Base-by-base conservation (phyloP, 1,140 invertebrate genomes). In the Rhyzopertha dominica region DNA sequence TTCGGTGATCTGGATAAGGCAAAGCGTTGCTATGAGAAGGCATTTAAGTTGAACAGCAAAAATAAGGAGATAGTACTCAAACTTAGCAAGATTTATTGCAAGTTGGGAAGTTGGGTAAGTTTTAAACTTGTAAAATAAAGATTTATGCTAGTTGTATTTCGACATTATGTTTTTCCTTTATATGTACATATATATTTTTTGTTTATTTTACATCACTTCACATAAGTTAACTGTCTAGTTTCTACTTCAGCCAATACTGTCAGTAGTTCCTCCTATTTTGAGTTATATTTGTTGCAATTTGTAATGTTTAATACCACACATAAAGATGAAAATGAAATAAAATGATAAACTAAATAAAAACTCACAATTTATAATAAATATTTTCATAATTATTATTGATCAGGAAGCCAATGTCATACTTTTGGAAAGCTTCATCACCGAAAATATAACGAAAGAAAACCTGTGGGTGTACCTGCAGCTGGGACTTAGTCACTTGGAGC, bases 381-480 rank as follows among this genome's bases (percentile, higher is more conserved):
- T n/a, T n/a, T n/a, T n/a, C n/a, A n/a, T n/a, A n/a, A n/a, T n/a
- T n/a, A n/a, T n/a, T n/a, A n/a, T n/a, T n/a, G n/a, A n/a, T 17
- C 43, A 78, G 77, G 79, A 85, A 41, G 70, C 74, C 14, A 84
- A 88, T 70, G 74, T 82, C 53, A 67, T 77, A 12, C 66, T 92
- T 19, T 65, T 93, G n/a, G 58, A 69, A 35, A 73, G 67, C 47
- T 75, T 86, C 17, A 74, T 77, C 12, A 65, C 67, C 39, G 73
- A 74, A 35, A 49, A 65, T 14, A 65, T 72, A 25, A 68, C 63
- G 42, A 66, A 58, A 10, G 72, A 75, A 50, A 78, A 80, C 29
- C 79, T 81, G 48, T 92, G 90, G 83, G 79, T 89, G 7, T 85
- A 84, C 75, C 72, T 93, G 18, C 78, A 89, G 58, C 70, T 94